phyloP scores from a whole-genome alignment of 2,113 vertebrate genomes.

The Spea multiplicata region DNA sequence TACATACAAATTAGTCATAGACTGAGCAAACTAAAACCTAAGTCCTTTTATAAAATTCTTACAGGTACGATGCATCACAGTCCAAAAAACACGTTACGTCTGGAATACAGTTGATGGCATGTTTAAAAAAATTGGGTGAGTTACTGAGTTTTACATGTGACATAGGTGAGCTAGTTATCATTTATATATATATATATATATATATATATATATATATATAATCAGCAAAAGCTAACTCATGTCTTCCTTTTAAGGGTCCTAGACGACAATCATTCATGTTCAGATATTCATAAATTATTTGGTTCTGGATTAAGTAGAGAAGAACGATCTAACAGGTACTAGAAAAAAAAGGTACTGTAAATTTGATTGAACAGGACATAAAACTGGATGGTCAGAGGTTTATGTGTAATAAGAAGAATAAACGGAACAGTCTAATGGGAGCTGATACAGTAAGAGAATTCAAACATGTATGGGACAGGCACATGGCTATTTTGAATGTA shows the following conservation, averaged over 20 bases:
- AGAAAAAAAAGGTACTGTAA: too few relatives aligned
- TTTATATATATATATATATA: background rate
- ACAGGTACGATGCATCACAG: slow-evolving; percentile 41
- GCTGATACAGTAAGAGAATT: too few relatives aligned
- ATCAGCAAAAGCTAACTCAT: slow-evolving; percentile 3
- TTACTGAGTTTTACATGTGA: background rate
- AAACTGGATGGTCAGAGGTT: too few relatives aligned
- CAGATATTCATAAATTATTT: slow-evolving; percentile 42
- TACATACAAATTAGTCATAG: too few relatives aligned
- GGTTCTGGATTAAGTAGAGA: slow-evolving; percentile 38
- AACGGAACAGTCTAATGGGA: too few relatives aligned
- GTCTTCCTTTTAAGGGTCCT: slow-evolving; percentile 43
- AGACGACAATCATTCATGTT: slow-evolving; percentile 42
- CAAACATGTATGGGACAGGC: too few relatives aligned
- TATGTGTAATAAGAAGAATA: too few relatives aligned
- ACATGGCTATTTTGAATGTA: too few relatives aligned
- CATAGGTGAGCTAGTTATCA: background rate
- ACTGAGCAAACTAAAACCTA: too few relatives aligned
- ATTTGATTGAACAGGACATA: too few relatives aligned
- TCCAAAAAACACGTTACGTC: slow-evolving; percentile 45
- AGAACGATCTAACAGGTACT: slow-evolving; percentile 45
- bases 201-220: too few relatives aligned
- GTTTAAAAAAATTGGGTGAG: slow-evolving; percentile 49
- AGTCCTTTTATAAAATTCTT: background rate
- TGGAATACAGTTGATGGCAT: slow-evolving; percentile 36